Conservation (phyloP, 2,888 invertebrate species). For the Barypeithes pellucidus region DNA sequence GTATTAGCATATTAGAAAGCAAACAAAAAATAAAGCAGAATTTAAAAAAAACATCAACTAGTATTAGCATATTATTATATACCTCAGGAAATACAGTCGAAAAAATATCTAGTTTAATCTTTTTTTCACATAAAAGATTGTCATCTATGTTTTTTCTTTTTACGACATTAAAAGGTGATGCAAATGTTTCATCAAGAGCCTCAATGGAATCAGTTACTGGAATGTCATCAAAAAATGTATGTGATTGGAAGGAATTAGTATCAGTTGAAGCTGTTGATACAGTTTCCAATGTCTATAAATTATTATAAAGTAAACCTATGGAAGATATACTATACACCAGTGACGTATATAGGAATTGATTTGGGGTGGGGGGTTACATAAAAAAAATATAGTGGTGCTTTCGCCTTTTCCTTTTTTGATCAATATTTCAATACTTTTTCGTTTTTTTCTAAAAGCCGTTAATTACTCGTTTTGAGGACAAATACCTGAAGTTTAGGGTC, state of each 20-base stretch:
- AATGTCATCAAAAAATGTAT: not conserved
- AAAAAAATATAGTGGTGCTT: too few species aligned
- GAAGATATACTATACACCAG: too few species aligned
- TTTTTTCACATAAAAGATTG: not conserved
- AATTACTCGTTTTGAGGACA: too few species aligned
- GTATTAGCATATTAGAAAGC: not conserved
- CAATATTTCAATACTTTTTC: too few species aligned
- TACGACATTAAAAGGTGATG: too few species aligned
- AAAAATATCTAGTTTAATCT: not conserved
- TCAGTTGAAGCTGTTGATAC: not conserved
- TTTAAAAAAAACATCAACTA: too few species aligned
- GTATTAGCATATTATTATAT: not conserved
- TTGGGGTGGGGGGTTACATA: too few species aligned
- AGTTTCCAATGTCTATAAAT: not conserved
- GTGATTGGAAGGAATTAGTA: not conserved
- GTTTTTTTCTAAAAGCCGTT: too few species aligned
- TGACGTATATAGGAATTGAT: too few species aligned
- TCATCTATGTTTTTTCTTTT: not conserved
- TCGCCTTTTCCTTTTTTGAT: too few species aligned
- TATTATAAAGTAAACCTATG: too few species aligned
- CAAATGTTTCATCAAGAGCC: not conserved
- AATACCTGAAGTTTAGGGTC: too few species aligned
- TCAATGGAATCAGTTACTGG: not conserved
- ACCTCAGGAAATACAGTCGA: not conserved
- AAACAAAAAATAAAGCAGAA: not conserved